Conservation (phyloP, 2,797 vertebrate genomes). For the Takifugu ocellatus region DNA sequence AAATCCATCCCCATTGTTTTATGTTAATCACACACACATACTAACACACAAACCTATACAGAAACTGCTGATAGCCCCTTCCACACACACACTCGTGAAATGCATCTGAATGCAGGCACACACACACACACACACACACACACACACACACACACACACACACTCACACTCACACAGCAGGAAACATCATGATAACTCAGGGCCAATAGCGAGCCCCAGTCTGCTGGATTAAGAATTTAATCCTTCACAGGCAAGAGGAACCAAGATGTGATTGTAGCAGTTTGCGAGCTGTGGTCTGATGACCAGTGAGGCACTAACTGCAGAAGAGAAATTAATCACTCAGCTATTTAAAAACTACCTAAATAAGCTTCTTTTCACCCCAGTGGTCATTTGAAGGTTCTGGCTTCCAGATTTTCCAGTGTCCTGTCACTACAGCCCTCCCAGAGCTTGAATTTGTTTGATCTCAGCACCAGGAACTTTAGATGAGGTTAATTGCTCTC, state of each 20-base stretch:
- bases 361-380: constrained; percentile 14
- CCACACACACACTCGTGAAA: constrained; percentile 10
- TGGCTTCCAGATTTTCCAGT: neutral
- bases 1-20: constrained; percentile 15
- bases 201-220: constrained; percentile 51
- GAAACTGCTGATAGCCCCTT: constrained; percentile 17
- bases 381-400: constrained; percentile 24
- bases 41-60: too few species aligned
- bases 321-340: constrained; percentile 44
- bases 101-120: neutral
- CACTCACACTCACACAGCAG: constrained; percentile 18
- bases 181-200: constrained; percentile 42
- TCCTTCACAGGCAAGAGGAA: constrained; percentile 60
- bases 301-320: constrained; percentile 42
- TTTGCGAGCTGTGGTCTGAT: constrained; percentile 40
- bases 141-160: neutral
- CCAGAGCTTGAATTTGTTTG: constrained; percentile 33
- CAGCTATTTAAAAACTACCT: constrained; percentile 40
- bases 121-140: neutral
- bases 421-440: neutral
- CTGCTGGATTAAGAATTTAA: constrained; percentile 74
- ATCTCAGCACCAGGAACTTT: constrained; percentile 42
- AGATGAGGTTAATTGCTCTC: constrained; percentile 62
- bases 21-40: constrained; percentile 18
- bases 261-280: constrained; percentile 64